Percentiles rank a stretch among this genome's conserved stretches.
phyloP scores from a whole-genome alignment of 2,888 invertebrate genomes.

The Stomorhina lunata region DNA sequence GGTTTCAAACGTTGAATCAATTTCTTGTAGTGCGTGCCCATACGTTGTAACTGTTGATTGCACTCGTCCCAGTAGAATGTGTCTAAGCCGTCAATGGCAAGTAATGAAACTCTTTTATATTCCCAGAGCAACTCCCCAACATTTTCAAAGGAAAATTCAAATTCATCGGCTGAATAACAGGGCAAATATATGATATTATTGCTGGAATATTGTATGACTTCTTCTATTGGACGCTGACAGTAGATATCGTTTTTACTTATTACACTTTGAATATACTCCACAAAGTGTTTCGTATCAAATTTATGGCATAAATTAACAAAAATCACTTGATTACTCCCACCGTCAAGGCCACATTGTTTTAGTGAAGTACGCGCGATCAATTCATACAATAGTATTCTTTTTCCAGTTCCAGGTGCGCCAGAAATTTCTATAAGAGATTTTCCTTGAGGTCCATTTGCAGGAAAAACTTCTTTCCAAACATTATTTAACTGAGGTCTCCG shows the following conservation, averaged over 20 bases:
- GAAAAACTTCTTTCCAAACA: constrained; percentile 64
- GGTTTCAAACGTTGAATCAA: constrained; percentile 65
- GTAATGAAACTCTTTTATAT: constrained; percentile 78
- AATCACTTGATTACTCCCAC: constrained; percentile 80
- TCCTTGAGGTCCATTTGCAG: constrained; percentile 74
- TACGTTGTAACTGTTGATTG: constrained; percentile 65
- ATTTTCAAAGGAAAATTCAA: constrained; percentile 68
- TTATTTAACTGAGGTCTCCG: constrained; percentile 58
- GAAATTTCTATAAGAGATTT: constrained; percentile 81
- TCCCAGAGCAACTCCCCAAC: constrained; percentile 78
- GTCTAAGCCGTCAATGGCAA: constrained; percentile 81
- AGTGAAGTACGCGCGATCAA: constrained; percentile 80
- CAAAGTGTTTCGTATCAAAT: constrained; percentile 71
- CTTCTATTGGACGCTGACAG: constrained; percentile 29
- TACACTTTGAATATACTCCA: neutral
- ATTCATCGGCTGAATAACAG: constrained; percentile 70
- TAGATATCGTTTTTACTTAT: neutral
- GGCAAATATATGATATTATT: constrained; percentile 67
- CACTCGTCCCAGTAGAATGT: constrained; percentile 80
- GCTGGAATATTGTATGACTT: constrained; percentile 60
- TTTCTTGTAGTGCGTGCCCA: constrained; percentile 70
- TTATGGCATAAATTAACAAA: constrained; percentile 81
- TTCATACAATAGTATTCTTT: constrained; percentile 80
- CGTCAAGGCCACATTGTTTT: too few species aligned
- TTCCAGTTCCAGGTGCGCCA: constrained; percentile 80